Evolutionary conservation across 2,888 invertebrate genomes (phyloP).

Genomic region (Tiliacea aurago): DNA sequence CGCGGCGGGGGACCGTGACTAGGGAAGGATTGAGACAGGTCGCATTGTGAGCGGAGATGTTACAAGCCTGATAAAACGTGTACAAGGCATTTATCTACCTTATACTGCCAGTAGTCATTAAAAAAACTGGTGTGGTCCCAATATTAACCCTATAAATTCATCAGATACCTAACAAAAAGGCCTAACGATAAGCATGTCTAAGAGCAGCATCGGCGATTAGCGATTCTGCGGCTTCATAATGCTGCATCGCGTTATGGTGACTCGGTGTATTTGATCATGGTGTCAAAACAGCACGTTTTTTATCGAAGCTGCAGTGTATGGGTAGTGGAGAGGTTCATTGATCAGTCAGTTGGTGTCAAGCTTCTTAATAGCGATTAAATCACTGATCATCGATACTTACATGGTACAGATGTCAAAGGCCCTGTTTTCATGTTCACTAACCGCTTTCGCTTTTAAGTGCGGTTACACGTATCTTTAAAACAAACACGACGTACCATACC

Average conservation of each 20-base stretch:
- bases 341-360: neutral
- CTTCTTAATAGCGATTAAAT: neutral
- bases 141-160: too few species aligned
- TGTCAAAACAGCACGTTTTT: neutral
- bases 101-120: too few species aligned
- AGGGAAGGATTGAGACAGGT: slow-evolving; percentile 19
- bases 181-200: too few species aligned
- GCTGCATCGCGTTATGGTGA: neutral
- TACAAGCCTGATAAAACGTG: neutral
- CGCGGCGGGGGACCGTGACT: slow-evolving; percentile 24
- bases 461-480: slow-evolving; percentile 6
- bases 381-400: neutral
- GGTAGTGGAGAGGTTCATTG: too few species aligned
- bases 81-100: too few species aligned
- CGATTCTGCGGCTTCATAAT: neutral
- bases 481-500: slow-evolving; percentile 33
- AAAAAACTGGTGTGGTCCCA: too few species aligned
- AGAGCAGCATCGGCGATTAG: neutral
- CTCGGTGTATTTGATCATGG: neutral
- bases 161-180: too few species aligned
- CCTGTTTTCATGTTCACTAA: neutral
- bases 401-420: neutral
- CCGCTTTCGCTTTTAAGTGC: neutral
- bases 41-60: neutral
- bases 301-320: neutral